Evolutionary conservation across 1,140 invertebrate genomes (phyloP).

Genomic region (Sinonovacula constricta): DNA sequence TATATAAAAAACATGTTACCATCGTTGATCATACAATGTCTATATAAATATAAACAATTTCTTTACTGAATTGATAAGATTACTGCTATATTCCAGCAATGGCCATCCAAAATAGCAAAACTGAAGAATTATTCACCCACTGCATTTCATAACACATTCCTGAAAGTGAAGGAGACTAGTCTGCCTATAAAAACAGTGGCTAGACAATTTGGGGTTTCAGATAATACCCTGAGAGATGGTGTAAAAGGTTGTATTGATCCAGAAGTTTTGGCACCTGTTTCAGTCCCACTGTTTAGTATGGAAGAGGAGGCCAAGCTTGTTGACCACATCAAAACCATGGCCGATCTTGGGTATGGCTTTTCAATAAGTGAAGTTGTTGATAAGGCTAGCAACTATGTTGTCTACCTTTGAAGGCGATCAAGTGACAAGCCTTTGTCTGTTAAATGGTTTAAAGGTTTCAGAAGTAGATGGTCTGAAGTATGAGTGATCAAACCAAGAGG

Average conservation of each 20-base stretch:
- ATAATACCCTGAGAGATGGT: background rate
- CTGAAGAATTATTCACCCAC: no score
- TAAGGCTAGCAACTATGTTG: conserved; percentile 15
- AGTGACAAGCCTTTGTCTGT: conserved; percentile 25
- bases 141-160: no score
- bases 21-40: no score
- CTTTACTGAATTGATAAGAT: no score
- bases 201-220: background rate
- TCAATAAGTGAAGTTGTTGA: conserved; percentile 20
- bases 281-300: background rate
- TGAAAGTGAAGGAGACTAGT: background rate
- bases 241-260: background rate
- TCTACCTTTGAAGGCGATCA: conserved; percentile 14
- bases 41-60: no score
- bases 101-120: no score
- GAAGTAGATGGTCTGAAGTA: conserved; percentile 23
- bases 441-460: conserved; percentile 43
- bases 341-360: conserved; percentile 45
- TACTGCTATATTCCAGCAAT: no score
- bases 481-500: conserved; percentile 18
- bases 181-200: background rate
- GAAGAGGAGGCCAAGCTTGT: background rate
- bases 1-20: no score
- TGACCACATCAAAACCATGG: conserved; percentile 21
- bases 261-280: background rate